Base-by-base conservation (phyloP, 2,113 vertebrate genomes). In the Actenoides hombroni region DNA sequence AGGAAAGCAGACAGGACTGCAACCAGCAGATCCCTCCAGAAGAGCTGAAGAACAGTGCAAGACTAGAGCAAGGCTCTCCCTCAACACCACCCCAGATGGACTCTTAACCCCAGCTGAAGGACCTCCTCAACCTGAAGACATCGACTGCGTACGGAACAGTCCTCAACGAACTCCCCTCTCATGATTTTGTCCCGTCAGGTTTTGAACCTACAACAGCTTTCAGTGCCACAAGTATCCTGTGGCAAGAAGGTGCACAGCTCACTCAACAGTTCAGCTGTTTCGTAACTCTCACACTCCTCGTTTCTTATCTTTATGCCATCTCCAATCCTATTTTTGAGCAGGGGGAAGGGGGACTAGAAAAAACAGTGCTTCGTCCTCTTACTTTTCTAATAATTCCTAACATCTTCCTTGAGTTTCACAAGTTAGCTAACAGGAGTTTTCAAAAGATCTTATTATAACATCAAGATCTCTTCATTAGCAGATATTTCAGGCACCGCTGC, bases 111-210 rank as follows among this genome's bases (percentile, higher is more conserved):
- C 48, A 59, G 12, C 31, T 68, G 21, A 29, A 48, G 31, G 21
- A 79, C 13, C 25, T 67, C 35, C 51, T 42, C 23, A 90, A 88
- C 31, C 59, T 11, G 5, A 80, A 56, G 59, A 14, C 21, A 54
- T 4, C 33, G 42, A 28, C 29, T 4, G 42, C 0, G 0, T 13
- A 20, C 0, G 3, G 1, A 44, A 67, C 24, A 26, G 44, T 9
- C 24, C n/a, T 15, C 56, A 64, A 28, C 2, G 40, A 67, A 53
- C 20, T 64, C 68, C 25, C 14, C 40, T 69, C 33, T 8, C 40
- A 0, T 9, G 18, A 12, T 40, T 76, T 33, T 48, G 37, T 13
- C 40, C 21, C 44, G 63, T 5, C 13, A 5, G 1, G 2, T 86
- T 80, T 25, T 31, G 20, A 74, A 48, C 7, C 31, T 12, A 25